phyloP scores from a whole-genome alignment of 2,797 vertebrate genomes.

The Sebastes steindachneri region DNA sequence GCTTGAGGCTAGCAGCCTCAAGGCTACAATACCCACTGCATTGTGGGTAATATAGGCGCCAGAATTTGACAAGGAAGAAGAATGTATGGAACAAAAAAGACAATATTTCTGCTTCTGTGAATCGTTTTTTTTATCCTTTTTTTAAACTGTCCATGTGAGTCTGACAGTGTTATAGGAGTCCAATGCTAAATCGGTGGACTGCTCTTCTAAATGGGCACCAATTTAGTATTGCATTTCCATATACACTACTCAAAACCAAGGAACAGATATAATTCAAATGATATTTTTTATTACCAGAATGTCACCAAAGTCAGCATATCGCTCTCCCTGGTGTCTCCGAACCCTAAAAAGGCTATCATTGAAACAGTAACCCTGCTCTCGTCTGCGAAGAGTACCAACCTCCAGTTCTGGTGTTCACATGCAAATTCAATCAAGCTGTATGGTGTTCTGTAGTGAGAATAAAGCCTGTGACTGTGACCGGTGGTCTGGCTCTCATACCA shows the following conservation, averaged over 20 bases:
- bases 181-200: no score
- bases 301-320: neutral
- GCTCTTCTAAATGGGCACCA: no score
- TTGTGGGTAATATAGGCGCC: neutral
- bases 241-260: neutral
- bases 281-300: neutral
- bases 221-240: neutral
- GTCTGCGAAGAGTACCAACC: neutral
- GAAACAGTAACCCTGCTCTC: neutral
- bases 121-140: neutral
- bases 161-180: neutral
- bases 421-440: neutral
- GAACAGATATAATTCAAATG: neutral
- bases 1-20: neutral
- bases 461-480: accelerated
- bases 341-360: neutral
- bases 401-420: neutral
- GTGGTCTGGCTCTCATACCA: no score
- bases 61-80: neutral
- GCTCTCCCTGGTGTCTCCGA: neutral
- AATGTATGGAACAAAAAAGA: neutral
- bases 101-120: neutral
- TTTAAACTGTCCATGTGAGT: neutral
- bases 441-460: neutral
- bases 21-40: neutral